Base-by-base conservation (phyloP, 1,140 invertebrate genomes). In the Hycleus phaleratus region DNA sequence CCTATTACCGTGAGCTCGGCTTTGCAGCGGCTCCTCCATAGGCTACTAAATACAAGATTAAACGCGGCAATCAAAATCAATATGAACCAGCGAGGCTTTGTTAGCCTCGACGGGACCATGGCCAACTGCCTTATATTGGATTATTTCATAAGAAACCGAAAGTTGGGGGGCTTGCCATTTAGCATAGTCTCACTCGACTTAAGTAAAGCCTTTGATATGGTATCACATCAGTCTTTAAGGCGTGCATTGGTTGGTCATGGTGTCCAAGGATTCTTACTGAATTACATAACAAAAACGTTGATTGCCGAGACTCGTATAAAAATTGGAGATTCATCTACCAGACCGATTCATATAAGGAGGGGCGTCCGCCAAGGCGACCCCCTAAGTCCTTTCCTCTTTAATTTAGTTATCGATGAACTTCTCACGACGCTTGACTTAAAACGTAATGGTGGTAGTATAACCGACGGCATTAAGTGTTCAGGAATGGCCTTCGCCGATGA, bases 331-430 rank as follows among this genome's bases (percentile, higher is more conserved):
- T 26, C 53, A 1, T 32, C 40, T 10, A 65, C 62, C 46, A 38
- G 26, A 5, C 59, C 60, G 58, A 62, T 68, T 8, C 47, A 39
- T 8, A 56, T 68, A 8, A 62, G 63, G 0, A 56, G 63, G 26
- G 78, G 76, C 0, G 77, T 79, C 2, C 71, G 75, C 43, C 78
- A 79, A 51, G 77, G 78, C 0, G 77, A 79, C 46, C 74, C 76
- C 0, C 62, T 79, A 3, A 73, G 71, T 1, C 74, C 75, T 0
- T 26, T 76, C 0, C 62, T 79, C 0, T 79, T 79, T 52, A 78
- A 78, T 54, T 47, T 74, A 25, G 72, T 72, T 0, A 69, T 79
- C 49, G 73, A 79, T 45, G 54, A 67, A 0, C 52, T 74, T 0
- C 61, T 78, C 0, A 1, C 5, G 0, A 3, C 24, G 0, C 10